Evolutionary conservation across 2,113 vertebrate species (phyloP).

Genomic region (Forbesichthys agassizii): DNA sequence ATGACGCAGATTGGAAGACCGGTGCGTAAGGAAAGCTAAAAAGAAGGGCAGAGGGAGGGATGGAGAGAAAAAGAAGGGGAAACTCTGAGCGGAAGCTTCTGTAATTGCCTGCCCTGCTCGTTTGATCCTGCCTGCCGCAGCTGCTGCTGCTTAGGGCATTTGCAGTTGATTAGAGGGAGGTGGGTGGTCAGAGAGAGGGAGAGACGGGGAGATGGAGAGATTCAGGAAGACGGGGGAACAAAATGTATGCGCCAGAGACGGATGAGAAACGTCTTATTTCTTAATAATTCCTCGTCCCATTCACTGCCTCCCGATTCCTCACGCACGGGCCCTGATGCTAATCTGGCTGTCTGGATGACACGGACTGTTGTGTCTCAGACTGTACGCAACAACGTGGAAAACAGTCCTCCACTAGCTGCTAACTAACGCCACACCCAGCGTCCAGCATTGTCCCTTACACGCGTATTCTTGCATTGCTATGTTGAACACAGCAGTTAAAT

Average conservation of each 20-base stretch:
- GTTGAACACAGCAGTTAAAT: too few species aligned
- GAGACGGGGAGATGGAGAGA: slow-evolving; percentile 20
- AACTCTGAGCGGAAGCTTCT: slow-evolving; percentile 70
- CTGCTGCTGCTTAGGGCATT: slow-evolving; percentile 82
- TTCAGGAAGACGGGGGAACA: not conserved
- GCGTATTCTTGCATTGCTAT: too few species aligned
- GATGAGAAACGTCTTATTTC: too few species aligned
- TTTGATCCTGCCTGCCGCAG: slow-evolving; percentile 78
- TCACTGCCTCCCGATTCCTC: not conserved
- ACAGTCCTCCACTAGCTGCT: too few species aligned
- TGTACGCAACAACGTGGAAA: too few species aligned
- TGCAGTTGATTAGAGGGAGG: slow-evolving; percentile 80
- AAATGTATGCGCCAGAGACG: not conserved
- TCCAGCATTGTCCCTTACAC: too few species aligned
- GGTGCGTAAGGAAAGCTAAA: slow-evolving; percentile 11
- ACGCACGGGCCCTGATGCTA: not conserved
- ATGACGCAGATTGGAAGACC: not conserved
- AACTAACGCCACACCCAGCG: too few species aligned
- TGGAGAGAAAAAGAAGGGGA: slow-evolving; percentile 42
- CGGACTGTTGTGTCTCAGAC: too few species aligned
- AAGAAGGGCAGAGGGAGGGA: slow-evolving; percentile 15
- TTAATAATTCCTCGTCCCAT: not conserved
- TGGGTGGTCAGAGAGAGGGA: slow-evolving; percentile 74
- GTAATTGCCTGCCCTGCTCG: slow-evolving; percentile 68
- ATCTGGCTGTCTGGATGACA: too few species aligned